phyloP scores from a whole-genome alignment of 1,140 invertebrate genomes.

The Luehdorfia chinensis region DNA sequence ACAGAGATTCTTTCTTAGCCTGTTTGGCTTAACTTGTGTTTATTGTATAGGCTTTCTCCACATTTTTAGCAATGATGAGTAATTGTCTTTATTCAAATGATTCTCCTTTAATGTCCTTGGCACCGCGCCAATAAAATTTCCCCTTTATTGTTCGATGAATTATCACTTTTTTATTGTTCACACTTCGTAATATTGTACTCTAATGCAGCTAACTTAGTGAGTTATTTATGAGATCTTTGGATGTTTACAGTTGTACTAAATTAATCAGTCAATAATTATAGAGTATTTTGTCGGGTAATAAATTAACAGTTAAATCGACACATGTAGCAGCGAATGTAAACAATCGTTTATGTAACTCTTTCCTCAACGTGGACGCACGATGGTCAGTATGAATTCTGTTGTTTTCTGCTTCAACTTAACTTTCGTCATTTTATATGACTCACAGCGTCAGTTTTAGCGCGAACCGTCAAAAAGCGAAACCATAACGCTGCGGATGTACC shows the following conservation, averaged over 20 bases:
- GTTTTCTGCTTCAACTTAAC: constrained; percentile 66
- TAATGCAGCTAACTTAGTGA: neutral
- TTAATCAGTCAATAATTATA: constrained; percentile 13
- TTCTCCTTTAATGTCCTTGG: constrained; percentile 35
- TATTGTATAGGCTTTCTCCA: constrained; percentile 10
- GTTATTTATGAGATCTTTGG: constrained; percentile 24
- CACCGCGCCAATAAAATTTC: constrained; percentile 38
- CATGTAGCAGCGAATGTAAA: constrained; percentile 19
- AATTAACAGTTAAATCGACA: constrained; percentile 14
- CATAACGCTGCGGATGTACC: constrained; percentile 5
- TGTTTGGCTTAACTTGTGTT: no score
- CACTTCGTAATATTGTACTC: constrained; percentile 12
- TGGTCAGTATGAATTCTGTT: constrained; percentile 41
- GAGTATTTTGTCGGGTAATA: constrained; percentile 7
- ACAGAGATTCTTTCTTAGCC: no score
- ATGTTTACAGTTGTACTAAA: constrained; percentile 16
- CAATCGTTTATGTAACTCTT: constrained; percentile 47
- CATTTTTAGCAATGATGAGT: constrained; percentile 28
- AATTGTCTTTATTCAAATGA: constrained; percentile 40
- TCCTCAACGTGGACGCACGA: constrained; percentile 45
- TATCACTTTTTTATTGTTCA: constrained; percentile 21
- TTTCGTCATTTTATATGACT: constrained; percentile 75
- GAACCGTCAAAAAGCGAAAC: constrained; percentile 13
- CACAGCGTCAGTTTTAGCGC: constrained; percentile 32
- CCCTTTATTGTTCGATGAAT: constrained; percentile 38